A percentile compares a stretch with the other conserved stretches of the same genome.
These are phyloP conservation scores for Lepidochitona cinerea DNA, from an alignment of 2,888 invertebrate genomes.

Conservation along the genomic window DNA sequence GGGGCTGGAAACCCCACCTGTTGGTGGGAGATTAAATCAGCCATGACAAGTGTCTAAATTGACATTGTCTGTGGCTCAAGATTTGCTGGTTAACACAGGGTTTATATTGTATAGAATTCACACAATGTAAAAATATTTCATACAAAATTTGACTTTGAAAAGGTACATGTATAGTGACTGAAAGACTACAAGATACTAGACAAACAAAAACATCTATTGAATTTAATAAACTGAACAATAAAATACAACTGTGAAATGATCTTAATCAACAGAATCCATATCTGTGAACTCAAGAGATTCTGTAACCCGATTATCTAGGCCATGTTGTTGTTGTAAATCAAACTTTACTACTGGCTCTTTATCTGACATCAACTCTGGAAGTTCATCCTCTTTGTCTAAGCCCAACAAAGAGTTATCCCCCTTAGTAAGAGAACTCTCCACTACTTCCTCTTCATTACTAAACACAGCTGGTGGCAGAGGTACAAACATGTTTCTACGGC, in stretches of 20 bases:
- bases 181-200: too few species aligned
- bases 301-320: background rate
- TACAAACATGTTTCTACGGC: constrained; percentile 39
- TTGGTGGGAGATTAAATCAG: too few species aligned
- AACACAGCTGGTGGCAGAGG: background rate
- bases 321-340: background rate
- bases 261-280: background rate
- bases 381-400: background rate
- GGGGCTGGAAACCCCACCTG: too few species aligned
- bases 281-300: background rate
- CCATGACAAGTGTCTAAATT: too few species aligned
- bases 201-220: background rate
- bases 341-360: background rate
- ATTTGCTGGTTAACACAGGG: too few species aligned
- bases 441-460: background rate
- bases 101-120: too few species aligned
- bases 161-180: too few species aligned
- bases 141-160: too few species aligned
- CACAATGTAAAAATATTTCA: too few species aligned
- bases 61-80: too few species aligned
- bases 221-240: too few species aligned
- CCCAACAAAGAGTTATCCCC: background rate
- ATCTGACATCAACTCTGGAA: background rate
- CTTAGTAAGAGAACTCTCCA: background rate
- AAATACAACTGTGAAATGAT: background rate